Evolutionary conservation across 2,797 vertebrate species (phyloP).

Genomic region (Hylomyscus alleni): DNA sequence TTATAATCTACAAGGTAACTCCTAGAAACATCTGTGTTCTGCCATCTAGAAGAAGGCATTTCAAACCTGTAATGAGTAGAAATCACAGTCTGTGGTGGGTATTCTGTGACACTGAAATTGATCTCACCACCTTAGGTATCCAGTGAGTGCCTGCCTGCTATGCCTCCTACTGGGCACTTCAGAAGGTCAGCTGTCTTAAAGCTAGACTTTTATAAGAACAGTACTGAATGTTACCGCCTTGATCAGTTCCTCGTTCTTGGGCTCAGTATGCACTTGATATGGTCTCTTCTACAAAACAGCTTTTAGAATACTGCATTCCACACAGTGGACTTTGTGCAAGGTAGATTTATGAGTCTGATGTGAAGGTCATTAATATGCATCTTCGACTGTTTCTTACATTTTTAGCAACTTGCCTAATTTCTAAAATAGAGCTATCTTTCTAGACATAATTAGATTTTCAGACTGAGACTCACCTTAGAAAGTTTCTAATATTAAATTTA

Average conservation of each 20-base stretch:
- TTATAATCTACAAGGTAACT: slow-evolving; percentile 4
- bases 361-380: slow-evolving; percentile 11
- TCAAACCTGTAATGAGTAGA: slow-evolving; percentile 28
- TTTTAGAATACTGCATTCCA: neutral
- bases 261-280: neutral
- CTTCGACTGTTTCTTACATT: neutral
- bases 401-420: slow-evolving; percentile 43
- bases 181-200: neutral
- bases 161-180: neutral
- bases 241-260: neutral
- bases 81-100: neutral
- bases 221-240: neutral
- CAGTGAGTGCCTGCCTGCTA: neutral
- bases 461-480: slow-evolving; percentile 28
- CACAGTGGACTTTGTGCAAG: neutral
- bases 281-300: neutral
- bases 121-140: neutral
- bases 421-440: slow-evolving; percentile 38
- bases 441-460: slow-evolving; percentile 30
- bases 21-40: neutral
- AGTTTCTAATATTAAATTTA: slow-evolving; percentile 44
- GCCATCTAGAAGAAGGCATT: neutral
- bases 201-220: neutral
- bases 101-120: neutral
- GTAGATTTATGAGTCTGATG: neutral